Base-by-base conservation (phyloP, 2,113 vertebrate species). In the Lepus europaeus region DNA sequence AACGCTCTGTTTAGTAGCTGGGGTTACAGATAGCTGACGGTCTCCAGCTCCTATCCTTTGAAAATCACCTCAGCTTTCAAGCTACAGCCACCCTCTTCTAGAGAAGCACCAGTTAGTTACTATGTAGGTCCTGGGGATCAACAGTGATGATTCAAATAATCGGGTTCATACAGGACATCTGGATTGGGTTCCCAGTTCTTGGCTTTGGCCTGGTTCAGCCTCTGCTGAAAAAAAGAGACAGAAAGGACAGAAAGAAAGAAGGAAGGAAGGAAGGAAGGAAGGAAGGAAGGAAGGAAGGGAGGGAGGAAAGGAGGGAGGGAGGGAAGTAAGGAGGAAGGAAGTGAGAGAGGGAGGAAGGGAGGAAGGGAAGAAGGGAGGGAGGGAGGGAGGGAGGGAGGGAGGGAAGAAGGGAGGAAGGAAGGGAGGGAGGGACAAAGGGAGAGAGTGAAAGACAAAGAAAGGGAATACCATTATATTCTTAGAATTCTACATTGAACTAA, bases 41-140 rank as follows among this genome's bases (percentile, higher is more conserved):
- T 8, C 3, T 39, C 31, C 29, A 53, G 12, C 5, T 83, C n/a
- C 39, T 56, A 14, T 1, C 20, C 19, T 17, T 39, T 68, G 19
- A 70, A 27, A n/a, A 82, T 72, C 69, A n/a, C 20, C 63, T 78
- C n/a, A 1, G 2, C 3, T 56, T 69, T 39, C 16, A 84, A 13
- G 45, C 3, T 25, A 1, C 0, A 68, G 17, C 4, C 31, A 39
- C 0, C 1, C 23, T 85, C 14, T 39, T 82, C 36, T 51, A 68
- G 33, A 29, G 19, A 81, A 85, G 8, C 0, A 3, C 4, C 51
- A 63, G 7, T 1, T 19, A 77, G 25, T 53, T 45, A 80, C 4
- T 33, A 53, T 80, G 10, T 13, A 19, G 56, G 56, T 36, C n/a
- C 11, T 76, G 20, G 33, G 6, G 20, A 19, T 59, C 56, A 5